These are phyloP conservation scores for Acleris holmiana DNA, from an alignment of 2,888 invertebrate species.

Conservation along the genomic window DNA sequence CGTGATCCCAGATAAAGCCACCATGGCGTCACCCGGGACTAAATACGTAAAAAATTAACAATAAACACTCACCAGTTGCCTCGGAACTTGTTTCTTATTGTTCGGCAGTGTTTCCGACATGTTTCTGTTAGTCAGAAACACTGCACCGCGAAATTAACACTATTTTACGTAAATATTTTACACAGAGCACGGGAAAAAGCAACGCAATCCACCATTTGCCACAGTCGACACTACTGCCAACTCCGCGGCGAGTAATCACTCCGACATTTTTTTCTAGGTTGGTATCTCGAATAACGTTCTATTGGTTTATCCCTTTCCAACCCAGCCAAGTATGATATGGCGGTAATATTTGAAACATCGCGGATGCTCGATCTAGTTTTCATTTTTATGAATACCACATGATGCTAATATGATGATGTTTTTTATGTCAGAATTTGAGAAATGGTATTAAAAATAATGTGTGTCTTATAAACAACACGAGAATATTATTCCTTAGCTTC, in stretches of 20 bases:
- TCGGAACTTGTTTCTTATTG: constrained; percentile 84
- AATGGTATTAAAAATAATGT: neutral
- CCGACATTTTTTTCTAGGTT: constrained; percentile 66
- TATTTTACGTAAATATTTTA: constrained; percentile 85
- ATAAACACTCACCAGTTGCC: constrained; percentile 86
- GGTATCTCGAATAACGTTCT: constrained; percentile 58
- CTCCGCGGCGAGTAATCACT: constrained; percentile 71
- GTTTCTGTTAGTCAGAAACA: constrained; percentile 82
- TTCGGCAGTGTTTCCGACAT: constrained; percentile 86
- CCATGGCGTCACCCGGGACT: constrained; percentile 87
- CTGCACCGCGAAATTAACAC: constrained; percentile 80
- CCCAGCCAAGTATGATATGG: constrained; percentile 54
- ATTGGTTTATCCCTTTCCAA: constrained; percentile 81
- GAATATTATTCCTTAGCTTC: no score
- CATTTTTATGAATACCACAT: neutral
- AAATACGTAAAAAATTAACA: constrained; percentile 81
- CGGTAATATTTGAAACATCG: constrained; percentile 70
- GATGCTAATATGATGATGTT: neutral
- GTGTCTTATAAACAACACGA: no score
- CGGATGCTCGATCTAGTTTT: constrained; percentile 29
- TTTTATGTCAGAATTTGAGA: neutral
- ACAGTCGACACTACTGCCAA: constrained; percentile 82
- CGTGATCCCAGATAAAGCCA: constrained; percentile 86
- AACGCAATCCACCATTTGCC: constrained; percentile 85
- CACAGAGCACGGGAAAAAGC: constrained; percentile 84